phyloP scores from a whole-genome alignment of 2,113 vertebrate species.

The Tenebrosternarchus preto region DNA sequence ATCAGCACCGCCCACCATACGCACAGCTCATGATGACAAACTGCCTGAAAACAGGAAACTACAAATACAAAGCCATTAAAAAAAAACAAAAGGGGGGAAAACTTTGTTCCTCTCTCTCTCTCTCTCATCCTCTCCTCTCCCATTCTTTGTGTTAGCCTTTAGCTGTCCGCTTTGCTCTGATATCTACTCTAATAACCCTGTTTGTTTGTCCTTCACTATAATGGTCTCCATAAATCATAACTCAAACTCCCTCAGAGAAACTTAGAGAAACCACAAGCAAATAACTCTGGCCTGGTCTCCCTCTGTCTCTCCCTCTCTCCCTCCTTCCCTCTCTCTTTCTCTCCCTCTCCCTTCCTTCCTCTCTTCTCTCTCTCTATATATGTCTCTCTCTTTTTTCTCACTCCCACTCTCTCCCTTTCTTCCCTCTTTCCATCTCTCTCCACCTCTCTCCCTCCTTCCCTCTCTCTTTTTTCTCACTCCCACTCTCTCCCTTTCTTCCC shows the following conservation, averaged over 20 bases:
- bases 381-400: too few species aligned
- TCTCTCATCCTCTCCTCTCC: neutral
- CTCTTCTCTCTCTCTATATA: too few species aligned
- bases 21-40: too few species aligned
- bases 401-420: too few species aligned
- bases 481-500: too few species aligned
- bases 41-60: too few species aligned
- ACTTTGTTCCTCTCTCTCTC: slow-evolving; percentile 28
- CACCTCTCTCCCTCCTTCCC: too few species aligned
- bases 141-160: slow-evolving; percentile 11
- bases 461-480: too few species aligned
- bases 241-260: slow-evolving; percentile 66
- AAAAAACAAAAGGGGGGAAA: neutral
- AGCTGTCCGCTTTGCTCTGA: slow-evolving; percentile 51
- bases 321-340: slow-evolving; percentile 35
- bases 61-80: too few species aligned
- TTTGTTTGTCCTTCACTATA: slow-evolving; percentile 79
- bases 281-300: slow-evolving; percentile 21
- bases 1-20: too few species aligned
- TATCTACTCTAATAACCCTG: slow-evolving; percentile 71
- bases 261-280: slow-evolving; percentile 61
- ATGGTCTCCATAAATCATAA: slow-evolving; percentile 79
- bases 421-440: too few species aligned
- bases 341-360: slow-evolving; percentile 35
- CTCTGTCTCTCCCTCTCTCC: slow-evolving; percentile 37